A percentile compares a stretch with the other conserved stretches of the same genome.
Evolutionary conservation across 2,888 invertebrate genomes (phyloP).

Genomic region (Drosophila histrio): DNA sequence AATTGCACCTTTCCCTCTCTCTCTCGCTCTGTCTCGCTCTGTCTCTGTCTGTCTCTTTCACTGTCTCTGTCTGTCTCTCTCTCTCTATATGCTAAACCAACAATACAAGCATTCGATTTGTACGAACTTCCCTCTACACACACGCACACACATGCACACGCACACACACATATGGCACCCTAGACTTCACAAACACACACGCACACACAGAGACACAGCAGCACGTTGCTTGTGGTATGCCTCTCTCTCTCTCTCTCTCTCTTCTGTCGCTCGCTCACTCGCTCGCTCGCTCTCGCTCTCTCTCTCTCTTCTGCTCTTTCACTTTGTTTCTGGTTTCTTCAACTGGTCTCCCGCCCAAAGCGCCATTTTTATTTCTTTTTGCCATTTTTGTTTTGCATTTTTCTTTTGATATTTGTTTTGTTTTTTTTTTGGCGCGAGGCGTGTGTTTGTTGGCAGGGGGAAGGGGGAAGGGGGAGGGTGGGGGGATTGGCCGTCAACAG

Average conservation of each 20-base stretch:
- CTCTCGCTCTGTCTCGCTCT: slow-evolving; percentile 14
- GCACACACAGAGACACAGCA: slow-evolving; percentile 21
- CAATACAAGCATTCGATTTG: slow-evolving; percentile 2
- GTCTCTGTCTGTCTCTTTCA: slow-evolving; percentile 1
- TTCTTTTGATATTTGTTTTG: neutral
- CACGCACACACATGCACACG: neutral
- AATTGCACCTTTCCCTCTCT: slow-evolving; percentile 35
- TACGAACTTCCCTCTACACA: slow-evolving; percentile 1
- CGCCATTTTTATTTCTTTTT: neutral
- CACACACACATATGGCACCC: slow-evolving; percentile 14
- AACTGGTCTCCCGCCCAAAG: neutral
- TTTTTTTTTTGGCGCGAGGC: slow-evolving; percentile 22
- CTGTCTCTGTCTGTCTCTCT: slow-evolving; percentile 4
- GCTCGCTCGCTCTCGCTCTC: slow-evolving; percentile 14
- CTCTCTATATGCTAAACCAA: slow-evolving; percentile 26
- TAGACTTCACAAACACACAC: slow-evolving; percentile 8
- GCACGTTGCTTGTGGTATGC: slow-evolving; percentile 51
- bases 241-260: slow-evolving; percentile 25
- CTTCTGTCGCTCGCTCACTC: slow-evolving; percentile 18
- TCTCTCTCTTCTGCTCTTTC: neutral
- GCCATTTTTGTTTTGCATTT: neutral
- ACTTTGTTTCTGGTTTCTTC: neutral
- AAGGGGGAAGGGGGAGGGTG: neutral
- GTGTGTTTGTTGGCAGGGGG: neutral
- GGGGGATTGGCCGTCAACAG: neutral